These are phyloP conservation scores for Saturnia japonica DNA, from an alignment of 2,888 invertebrate genomes.

Conservation along the genomic window DNA sequence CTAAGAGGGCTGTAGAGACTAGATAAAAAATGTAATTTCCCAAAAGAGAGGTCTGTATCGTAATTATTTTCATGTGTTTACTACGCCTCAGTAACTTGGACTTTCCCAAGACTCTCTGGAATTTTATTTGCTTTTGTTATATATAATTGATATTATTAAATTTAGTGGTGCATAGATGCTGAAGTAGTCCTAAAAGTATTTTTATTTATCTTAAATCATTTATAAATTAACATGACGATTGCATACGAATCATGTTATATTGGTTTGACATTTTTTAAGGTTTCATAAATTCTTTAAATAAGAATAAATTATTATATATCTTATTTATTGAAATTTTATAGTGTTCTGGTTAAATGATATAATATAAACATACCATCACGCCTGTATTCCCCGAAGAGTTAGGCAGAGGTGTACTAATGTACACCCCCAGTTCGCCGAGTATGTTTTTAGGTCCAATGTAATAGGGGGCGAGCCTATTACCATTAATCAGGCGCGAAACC, in stretches of 20 bases:
- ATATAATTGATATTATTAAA: neutral
- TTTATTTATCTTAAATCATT: neutral
- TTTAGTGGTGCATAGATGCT: neutral
- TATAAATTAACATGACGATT: neutral
- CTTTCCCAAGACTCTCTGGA: neutral
- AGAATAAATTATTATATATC: neutral
- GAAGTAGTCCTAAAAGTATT: neutral
- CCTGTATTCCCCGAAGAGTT: too few relatives aligned
- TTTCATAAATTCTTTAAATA: neutral
- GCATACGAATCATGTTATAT: neutral
- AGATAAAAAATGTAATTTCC: constrained; percentile 7
- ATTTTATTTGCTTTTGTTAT: neutral
- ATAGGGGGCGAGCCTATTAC: too few relatives aligned
- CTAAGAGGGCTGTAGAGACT: neutral
- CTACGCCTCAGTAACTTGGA: neutral
- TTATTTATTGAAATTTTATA: neutral
- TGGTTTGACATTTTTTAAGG: neutral
- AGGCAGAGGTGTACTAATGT: too few relatives aligned
- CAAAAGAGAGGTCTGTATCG: constrained; percentile 1
- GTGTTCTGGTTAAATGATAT: too few relatives aligned
- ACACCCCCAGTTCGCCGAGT: too few relatives aligned
- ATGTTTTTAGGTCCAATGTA: too few relatives aligned
- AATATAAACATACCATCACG: too few relatives aligned
- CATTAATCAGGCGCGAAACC: too few relatives aligned
- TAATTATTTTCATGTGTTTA: constrained; percentile 1